A percentile compares a stretch with the other conserved stretches of the same genome.
phyloP scores from a whole-genome alignment of 23 tunicate species.

The Clavelina lepadiformis region DNA sequence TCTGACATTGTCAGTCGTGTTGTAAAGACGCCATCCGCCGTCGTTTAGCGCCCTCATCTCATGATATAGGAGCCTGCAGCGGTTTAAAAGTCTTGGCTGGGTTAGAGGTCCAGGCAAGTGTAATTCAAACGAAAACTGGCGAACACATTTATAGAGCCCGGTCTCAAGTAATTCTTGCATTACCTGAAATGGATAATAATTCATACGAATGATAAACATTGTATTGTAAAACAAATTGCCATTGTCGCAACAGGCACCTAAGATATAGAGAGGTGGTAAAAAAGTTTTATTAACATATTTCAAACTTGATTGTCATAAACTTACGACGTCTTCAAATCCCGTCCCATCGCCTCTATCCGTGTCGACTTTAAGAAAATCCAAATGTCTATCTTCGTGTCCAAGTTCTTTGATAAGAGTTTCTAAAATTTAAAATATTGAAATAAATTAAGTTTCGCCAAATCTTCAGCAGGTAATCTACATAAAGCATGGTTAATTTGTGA shows the following conservation, averaged over 20 bases:
- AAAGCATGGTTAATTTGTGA: too few relatives aligned
- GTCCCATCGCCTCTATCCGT: constrained; percentile 29
- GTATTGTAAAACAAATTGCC: too few relatives aligned
- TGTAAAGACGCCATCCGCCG: constrained; percentile 27
- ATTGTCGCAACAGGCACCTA: too few relatives aligned
- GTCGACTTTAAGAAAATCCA: constrained; percentile 59
- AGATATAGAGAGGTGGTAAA: too few relatives aligned
- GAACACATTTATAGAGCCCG: constrained; percentile 53
- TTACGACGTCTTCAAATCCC: constrained; percentile 40
- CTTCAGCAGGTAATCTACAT: too few relatives aligned
- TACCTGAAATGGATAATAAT: too few relatives aligned
- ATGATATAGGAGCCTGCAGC: constrained; percentile 20
- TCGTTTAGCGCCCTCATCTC: constrained; percentile 17
- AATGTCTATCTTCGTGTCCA: constrained; percentile 39
- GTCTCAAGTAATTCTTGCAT: constrained; percentile 42
- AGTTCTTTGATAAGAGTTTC: constrained; percentile 32
- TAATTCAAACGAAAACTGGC: constrained; percentile 45
- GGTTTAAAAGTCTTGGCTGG: constrained; percentile 3
- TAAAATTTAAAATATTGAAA: not conserved
- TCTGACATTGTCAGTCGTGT: constrained; percentile 46
- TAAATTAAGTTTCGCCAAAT: too few relatives aligned
- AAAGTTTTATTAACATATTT: not conserved
- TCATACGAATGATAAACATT: too few relatives aligned
- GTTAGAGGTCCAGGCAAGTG: constrained; percentile 37
- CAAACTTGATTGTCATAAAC: not conserved